Evolutionary conservation across 2,797 vertebrate genomes (phyloP).

Genomic region (Euthynnus affinis): DNA sequence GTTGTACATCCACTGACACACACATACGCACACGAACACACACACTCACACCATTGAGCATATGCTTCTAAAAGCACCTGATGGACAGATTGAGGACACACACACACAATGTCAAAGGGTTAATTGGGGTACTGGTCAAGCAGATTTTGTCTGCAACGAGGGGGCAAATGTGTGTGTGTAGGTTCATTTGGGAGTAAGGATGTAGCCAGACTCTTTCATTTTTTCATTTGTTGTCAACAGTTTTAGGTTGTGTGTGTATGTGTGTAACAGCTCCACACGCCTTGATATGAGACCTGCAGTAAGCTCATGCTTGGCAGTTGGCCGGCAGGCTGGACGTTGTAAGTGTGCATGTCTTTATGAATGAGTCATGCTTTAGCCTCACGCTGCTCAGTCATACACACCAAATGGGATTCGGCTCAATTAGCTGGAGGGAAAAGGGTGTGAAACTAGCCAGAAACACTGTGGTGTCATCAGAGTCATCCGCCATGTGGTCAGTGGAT

Average conservation of each 20-base stretch:
- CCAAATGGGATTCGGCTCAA: constrained; percentile 9
- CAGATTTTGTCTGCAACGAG: constrained; percentile 11
- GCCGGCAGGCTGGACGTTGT: constrained; percentile 9
- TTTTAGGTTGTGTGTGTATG: not conserved
- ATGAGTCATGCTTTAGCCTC: constrained; percentile 20
- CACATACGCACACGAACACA: not conserved
- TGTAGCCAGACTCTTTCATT: not conserved
- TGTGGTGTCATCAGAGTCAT: constrained; percentile 2
- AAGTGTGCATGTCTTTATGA: constrained; percentile 11
- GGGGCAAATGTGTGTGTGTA: not conserved
- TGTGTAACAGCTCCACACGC: not conserved
- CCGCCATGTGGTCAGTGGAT: constrained; percentile 10
- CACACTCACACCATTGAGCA: constrained; percentile 1
- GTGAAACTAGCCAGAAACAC: constrained; percentile 16
- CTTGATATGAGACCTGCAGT: constrained; percentile 10
- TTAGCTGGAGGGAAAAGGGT: constrained; percentile 19
- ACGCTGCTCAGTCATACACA: constrained; percentile 27
- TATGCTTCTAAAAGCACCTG: constrained; percentile 15
- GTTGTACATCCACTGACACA: not conserved
- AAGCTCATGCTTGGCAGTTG: constrained; percentile 26
- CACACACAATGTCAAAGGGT: constrained; percentile 33
- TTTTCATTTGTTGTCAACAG: not conserved
- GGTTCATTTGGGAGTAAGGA: not conserved
- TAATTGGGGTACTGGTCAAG: constrained; percentile 31
- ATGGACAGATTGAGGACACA: constrained; percentile 45